Evolutionary conservation across 2,113 vertebrate genomes (phyloP), one percentile per base, ranked within the genome.

Genomic region (Canis aureus): DNA sequence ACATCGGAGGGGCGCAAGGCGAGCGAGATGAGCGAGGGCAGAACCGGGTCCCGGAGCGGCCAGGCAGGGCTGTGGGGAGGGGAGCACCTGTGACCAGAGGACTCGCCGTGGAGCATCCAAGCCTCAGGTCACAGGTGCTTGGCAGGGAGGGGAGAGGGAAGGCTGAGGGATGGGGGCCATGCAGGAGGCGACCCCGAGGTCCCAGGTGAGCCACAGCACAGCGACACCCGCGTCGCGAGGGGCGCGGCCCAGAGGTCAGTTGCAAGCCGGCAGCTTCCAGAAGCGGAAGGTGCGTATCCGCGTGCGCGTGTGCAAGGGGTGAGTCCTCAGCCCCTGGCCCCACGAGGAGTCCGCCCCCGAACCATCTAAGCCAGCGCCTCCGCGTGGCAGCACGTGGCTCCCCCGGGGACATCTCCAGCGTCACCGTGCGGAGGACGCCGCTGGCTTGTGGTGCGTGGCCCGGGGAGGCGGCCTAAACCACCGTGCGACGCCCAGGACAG

Each of bases 161-260:
- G 32, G 51, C 2, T 3, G 23, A 27, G 12, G 13, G 43, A 43
- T 1, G 43, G 43, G 43, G 43, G 43, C 43, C 43, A 43, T 43
- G 43, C 43, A 43, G 43, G 43, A 43, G 43, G 43, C 43, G 0
- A 1, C 43, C 43, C 43, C 43, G 0, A 43, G 43, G 43, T 43
- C 43, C 43, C 43, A 43, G 43, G 6, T 6, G 6, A 43, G 43
- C 43, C 43, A 43, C 43, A 43, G 43, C 6, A 43, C 43, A 43
- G 43, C 1, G 43, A 43, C 43, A 43, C 43, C 43, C 1, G 1
- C 1, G 43, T 7, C 6, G 4, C 7, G 1, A 43, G 43, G 43
- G 43, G 43, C 6, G 1, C 5, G 6, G 7, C 43, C 7, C 7
- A 8, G 43, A 43, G 43, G 43, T 6, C 43, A 6, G 43, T 43